These are phyloP conservation scores for Mythimna albipuncta DNA, from an alignment of 2,888 invertebrate species.

Conservation along the genomic window DNA sequence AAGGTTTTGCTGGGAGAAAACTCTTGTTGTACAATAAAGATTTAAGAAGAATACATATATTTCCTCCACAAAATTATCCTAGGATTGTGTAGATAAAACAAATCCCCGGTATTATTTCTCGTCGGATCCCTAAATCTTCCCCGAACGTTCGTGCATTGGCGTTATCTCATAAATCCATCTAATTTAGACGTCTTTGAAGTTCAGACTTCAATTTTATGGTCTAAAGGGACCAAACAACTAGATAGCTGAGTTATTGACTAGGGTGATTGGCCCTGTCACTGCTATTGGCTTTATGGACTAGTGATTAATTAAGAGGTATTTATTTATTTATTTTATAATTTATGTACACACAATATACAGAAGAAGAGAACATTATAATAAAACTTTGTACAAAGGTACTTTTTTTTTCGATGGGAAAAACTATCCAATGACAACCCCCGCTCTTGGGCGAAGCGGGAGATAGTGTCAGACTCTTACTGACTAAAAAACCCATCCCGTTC, in stretches of 20 bases:
- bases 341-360: no score
- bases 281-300: neutral
- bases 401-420: no score
- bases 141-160: slow-evolving; percentile 7
- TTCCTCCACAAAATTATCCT: slow-evolving; percentile 1
- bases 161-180: slow-evolving; percentile 53
- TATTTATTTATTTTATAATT: no score
- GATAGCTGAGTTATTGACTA: slow-evolving; percentile 19
- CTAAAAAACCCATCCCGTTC: no score
- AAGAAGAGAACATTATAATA: no score
- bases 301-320: neutral
- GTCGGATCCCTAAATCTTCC: slow-evolving; percentile 18
- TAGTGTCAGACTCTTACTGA: no score
- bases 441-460: no score
- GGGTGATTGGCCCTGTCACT: slow-evolving; percentile 5
- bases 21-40: neutral
- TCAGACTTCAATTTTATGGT: slow-evolving; percentile 39
- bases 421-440: no score
- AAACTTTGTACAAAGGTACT: no score
- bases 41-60: neutral
- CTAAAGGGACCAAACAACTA: neutral
- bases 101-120: slow-evolving; percentile 26
- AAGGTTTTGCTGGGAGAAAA: no score
- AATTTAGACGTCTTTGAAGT: slow-evolving; percentile 26
- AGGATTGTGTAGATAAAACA: slow-evolving; percentile 28